These are phyloP conservation scores for Drosophila hamatofila DNA, from an alignment of 2,888 invertebrate genomes.

Conservation along the genomic window DNA sequence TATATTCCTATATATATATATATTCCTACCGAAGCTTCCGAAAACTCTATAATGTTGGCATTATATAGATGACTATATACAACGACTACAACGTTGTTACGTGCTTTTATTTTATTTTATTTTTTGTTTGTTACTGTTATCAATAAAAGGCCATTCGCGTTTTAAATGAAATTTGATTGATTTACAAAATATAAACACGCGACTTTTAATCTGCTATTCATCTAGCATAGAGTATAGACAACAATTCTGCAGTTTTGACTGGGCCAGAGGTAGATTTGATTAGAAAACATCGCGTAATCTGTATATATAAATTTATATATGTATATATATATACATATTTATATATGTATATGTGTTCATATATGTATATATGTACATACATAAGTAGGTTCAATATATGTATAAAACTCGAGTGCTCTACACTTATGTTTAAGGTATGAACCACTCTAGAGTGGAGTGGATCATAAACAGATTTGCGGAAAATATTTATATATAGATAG, in stretches of 20 bases:
- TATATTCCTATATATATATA: too few relatives aligned
- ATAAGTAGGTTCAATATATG: not conserved
- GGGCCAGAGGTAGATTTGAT: constrained; percentile 67
- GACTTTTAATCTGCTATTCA: constrained; percentile 59
- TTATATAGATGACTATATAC: not conserved
- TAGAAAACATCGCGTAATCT: constrained; percentile 58
- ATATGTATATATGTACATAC: not conserved
- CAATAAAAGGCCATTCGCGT: constrained; percentile 14
- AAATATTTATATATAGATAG: not conserved
- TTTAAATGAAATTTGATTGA: constrained; percentile 56
- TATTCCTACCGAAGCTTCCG: constrained; percentile 1
- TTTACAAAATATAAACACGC: constrained; percentile 61
- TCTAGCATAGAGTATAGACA: constrained; percentile 48
- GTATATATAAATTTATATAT: not conserved
- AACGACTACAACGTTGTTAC: not conserved
- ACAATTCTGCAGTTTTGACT: constrained; percentile 37
- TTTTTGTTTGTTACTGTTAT: constrained; percentile 6
- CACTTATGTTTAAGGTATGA: constrained; percentile 51
- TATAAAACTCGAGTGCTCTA: constrained; percentile 15
- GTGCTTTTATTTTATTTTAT: not conserved
- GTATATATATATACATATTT: not conserved
- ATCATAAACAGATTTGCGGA: constrained; percentile 14
- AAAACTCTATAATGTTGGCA: not conserved
- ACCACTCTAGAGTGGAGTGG: constrained; percentile 44
- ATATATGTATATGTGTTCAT: not conserved